Evolutionary conservation across 1,140 invertebrate genomes (phyloP).

Genomic region (Drosophila simulans): DNA sequence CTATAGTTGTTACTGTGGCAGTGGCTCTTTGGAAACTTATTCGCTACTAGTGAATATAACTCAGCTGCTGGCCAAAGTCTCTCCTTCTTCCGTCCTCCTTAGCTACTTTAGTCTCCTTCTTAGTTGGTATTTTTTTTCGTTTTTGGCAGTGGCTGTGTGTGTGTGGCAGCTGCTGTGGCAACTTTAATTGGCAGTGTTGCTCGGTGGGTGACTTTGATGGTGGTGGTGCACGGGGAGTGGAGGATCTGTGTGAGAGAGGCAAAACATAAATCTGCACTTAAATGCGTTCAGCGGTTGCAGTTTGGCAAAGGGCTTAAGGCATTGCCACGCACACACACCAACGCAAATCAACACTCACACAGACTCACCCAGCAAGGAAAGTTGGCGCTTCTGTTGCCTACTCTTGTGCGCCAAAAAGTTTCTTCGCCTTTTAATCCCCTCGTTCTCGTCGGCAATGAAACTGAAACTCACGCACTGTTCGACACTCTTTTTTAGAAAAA

Average conservation of each 20-base stretch:
- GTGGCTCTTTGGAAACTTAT: slow-evolving; percentile 21
- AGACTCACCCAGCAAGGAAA: background rate
- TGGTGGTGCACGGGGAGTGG: background rate
- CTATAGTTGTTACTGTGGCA: slow-evolving; percentile 8
- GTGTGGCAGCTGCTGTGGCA: slow-evolving; percentile 18
- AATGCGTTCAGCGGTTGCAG: slow-evolving; percentile 19
- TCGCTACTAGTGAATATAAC: slow-evolving; percentile 18
- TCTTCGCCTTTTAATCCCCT: slow-evolving; percentile 10
- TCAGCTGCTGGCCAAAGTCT: slow-evolving; percentile 32
- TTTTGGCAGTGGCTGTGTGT: slow-evolving; percentile 37
- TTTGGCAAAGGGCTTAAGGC: slow-evolving; percentile 11
- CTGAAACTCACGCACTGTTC: slow-evolving; percentile 14
- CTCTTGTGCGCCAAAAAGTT: slow-evolving; percentile 30
- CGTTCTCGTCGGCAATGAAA: background rate
- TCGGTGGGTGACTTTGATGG: slow-evolving; percentile 16
- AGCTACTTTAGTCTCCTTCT: background rate
- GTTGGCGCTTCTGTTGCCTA: slow-evolving; percentile 8
- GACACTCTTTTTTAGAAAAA: slow-evolving; percentile 1
- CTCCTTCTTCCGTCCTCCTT: background rate
- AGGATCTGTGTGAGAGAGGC: background rate
- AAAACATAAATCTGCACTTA: slow-evolving; percentile 54
- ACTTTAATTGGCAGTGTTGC: slow-evolving; percentile 51
- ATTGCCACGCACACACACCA: background rate
- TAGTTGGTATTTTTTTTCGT: too few species aligned
- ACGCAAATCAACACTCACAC: background rate